These are phyloP conservation scores for Coregonus suidteri DNA, from an alignment of 2,797 vertebrate species.

Conservation along the genomic window DNA sequence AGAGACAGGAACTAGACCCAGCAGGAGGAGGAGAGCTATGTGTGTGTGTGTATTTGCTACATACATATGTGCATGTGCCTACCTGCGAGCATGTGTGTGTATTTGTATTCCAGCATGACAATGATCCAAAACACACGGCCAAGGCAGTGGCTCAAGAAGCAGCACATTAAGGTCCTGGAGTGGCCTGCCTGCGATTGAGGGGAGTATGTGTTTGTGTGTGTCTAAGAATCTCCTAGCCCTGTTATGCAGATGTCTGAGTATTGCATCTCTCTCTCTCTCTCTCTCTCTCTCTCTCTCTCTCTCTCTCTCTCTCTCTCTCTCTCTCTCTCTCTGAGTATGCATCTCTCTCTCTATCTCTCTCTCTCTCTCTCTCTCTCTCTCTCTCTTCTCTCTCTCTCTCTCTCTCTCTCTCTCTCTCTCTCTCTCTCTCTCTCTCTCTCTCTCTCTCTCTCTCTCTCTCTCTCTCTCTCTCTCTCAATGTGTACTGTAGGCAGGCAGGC, in stretches of 20 bases:
- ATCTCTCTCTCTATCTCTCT: conserved; percentile 10
- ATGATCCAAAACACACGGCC: no score
- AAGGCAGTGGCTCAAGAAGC: no score
- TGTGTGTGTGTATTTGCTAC: background rate
- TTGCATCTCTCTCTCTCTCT: background rate
- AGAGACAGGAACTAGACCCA: conserved; percentile 55
- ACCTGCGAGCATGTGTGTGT: background rate
- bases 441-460: background rate
- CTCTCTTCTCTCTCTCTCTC: background rate
- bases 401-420: background rate
- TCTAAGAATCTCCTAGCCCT: background rate
- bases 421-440: conserved; percentile 8
- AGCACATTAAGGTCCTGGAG: no score
- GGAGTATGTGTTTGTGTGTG: background rate
- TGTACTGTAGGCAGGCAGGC: conserved; percentile 61
- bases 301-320: background rate
- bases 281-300: background rate
- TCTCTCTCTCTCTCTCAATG: conserved; percentile 42
- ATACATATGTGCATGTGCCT: background rate
- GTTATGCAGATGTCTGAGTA: conserved; percentile 11
- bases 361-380: background rate
- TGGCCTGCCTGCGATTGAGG: conserved; percentile 14
- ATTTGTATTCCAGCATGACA: no score
- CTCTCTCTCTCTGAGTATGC: background rate
- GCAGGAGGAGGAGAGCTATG: background rate